A percentile compares a stretch with the other conserved stretches of the same genome.
These are phyloP conservation scores for Ameiurus melas DNA, from an alignment of 2,113 vertebrate genomes.

Conservation along the genomic window DNA sequence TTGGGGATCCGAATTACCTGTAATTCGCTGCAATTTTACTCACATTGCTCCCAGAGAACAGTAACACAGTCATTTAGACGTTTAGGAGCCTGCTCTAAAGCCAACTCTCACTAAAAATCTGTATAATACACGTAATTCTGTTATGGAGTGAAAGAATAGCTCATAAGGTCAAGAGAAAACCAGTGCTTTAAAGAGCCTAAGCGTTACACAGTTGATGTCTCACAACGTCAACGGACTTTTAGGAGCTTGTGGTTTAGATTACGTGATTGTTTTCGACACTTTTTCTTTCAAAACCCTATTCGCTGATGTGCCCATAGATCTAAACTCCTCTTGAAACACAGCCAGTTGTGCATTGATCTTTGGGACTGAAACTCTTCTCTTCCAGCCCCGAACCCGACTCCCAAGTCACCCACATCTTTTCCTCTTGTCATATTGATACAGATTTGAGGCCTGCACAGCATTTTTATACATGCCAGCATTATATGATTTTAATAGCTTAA, in stretches of 20 bases:
- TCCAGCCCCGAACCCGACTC: neutral
- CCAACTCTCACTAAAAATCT: neutral
- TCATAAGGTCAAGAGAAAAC: neutral
- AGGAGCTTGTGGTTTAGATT: neutral
- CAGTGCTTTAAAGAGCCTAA: neutral
- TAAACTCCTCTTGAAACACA: neutral
- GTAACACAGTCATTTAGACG: constrained; percentile 9
- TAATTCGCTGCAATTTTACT: constrained; percentile 16
- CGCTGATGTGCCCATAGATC: neutral
- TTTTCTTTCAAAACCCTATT: neutral
- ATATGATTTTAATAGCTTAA: neutral
- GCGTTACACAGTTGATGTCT: neutral
- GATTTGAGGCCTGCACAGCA: neutral
- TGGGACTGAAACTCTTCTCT: neutral
- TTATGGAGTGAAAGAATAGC: neutral
- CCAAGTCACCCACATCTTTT: neutral
- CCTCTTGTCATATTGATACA: neutral
- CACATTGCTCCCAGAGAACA: constrained; percentile 3
- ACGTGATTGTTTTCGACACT: neutral
- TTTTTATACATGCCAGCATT: neutral
- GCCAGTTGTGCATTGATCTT: neutral
- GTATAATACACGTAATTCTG: neutral
- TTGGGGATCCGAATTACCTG: constrained; percentile 3
- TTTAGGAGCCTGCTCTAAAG: neutral
- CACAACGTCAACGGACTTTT: neutral